Evolutionary conservation across 2,797 vertebrate species (phyloP).

Genomic region (Lycodopsis pacificus): DNA sequence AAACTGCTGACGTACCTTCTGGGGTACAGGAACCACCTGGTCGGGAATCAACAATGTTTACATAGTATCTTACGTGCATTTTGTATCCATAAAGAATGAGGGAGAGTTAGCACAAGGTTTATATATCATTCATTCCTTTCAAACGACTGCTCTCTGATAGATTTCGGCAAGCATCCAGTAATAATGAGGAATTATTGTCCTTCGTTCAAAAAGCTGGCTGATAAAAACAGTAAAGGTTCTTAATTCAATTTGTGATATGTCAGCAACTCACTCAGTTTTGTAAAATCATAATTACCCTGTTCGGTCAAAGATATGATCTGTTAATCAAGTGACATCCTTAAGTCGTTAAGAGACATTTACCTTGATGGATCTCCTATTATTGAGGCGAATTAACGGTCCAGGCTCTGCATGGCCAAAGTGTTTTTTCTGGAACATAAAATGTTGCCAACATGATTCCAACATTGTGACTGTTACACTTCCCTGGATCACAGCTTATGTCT

Average conservation of each 20-base stretch:
- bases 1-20: background rate
- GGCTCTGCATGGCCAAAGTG: slow-evolving; percentile 74
- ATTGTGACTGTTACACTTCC: background rate
- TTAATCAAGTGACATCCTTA: background rate
- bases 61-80: background rate
- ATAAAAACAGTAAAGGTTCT: background rate
- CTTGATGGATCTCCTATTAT: slow-evolving; percentile 84
- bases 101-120: background rate
- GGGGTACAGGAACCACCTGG: too few relatives aligned
- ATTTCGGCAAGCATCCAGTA: background rate
- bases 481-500: background rate
- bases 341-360: slow-evolving; percentile 68
- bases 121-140: background rate
- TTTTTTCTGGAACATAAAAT: slow-evolving; percentile 83
- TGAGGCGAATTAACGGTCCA: slow-evolving; percentile 86
- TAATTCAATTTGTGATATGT: background rate
- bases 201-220: background rate
- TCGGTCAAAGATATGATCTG: background rate
- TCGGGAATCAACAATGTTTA: too few relatives aligned
- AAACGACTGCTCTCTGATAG: background rate
- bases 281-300: background rate
- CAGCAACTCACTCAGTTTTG: background rate
- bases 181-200: background rate
- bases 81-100: background rate
- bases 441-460: background rate